Percentiles rank a stretch among this genome's conserved stretches.
Evolutionary conservation across 2,888 invertebrate species (phyloP).

Genomic region (Lasioglossum lativentre): DNA sequence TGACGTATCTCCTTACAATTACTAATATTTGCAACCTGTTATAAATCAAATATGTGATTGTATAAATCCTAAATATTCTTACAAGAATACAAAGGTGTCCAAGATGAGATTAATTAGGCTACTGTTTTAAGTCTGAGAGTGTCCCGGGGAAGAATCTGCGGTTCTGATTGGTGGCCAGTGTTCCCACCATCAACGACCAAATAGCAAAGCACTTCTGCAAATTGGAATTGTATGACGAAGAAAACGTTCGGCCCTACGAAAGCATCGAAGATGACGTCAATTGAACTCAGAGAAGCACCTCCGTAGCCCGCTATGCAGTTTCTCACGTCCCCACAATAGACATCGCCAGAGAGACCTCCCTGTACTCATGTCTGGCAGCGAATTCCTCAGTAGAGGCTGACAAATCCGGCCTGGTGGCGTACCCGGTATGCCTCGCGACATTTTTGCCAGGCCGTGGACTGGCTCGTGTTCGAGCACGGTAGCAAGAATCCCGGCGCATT

Average conservation of each 20-base stretch:
- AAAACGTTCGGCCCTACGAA: too few relatives aligned
- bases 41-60: background rate
- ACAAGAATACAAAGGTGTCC: background rate
- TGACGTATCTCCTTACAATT: background rate
- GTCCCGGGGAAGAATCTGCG: background rate
- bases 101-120: background rate
- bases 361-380: background rate
- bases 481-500: constrained; percentile 36
- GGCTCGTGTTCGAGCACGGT: background rate
- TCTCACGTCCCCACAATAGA: background rate
- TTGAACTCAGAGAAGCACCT: too few relatives aligned
- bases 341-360: background rate
- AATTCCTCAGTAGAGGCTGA: background rate
- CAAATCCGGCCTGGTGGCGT: constrained; percentile 21
- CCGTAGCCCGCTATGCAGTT: background rate
- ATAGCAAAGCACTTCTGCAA: too few relatives aligned
- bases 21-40: background rate
- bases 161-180: background rate
- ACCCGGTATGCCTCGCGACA: constrained; percentile 27
- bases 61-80: background rate
- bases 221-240: too few relatives aligned
- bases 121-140: background rate
- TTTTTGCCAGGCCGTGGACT: constrained; percentile 24
- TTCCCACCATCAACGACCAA: background rate
- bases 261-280: too few relatives aligned